These are phyloP conservation scores for Passer montanus DNA, from an alignment of 2,113 vertebrate species.

Conservation along the genomic window DNA sequence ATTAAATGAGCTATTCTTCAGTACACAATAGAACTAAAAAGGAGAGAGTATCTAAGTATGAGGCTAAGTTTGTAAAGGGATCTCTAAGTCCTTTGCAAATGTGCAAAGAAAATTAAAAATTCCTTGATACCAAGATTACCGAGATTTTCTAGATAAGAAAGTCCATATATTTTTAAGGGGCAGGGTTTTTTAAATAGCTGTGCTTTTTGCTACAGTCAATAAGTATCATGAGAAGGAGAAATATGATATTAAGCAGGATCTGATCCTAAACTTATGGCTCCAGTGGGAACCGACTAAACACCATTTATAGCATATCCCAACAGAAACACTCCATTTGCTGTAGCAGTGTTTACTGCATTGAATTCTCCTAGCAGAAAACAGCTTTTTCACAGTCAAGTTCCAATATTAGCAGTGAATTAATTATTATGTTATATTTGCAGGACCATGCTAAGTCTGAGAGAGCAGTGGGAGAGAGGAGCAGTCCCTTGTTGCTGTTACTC, in stretches of 20 bases:
- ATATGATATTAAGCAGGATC: conserved; percentile 46
- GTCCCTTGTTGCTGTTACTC: neutral
- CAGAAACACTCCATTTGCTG: conserved; percentile 36
- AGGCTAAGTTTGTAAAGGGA: neutral
- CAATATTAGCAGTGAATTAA: neutral
- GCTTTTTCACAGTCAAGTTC: conserved; percentile 22
- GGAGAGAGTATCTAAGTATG: neutral
- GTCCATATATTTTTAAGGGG: neutral
- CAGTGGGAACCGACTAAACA: conserved; percentile 9
- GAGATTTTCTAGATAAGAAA: neutral
- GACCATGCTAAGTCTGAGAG: neutral
- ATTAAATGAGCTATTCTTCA: conserved; percentile 10
- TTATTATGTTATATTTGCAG: neutral
- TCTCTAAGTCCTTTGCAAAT: neutral
- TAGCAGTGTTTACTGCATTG: conserved; percentile 33
- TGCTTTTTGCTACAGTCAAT: conserved; percentile 8
- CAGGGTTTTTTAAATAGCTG: neutral
- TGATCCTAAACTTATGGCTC: conserved; percentile 53
- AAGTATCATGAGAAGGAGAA: conserved; percentile 53
- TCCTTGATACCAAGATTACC: neutral
- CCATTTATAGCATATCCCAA: conserved; percentile 33
- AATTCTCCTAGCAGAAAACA: conserved; percentile 36
- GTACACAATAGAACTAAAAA: neutral
- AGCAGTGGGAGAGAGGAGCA: fast-evolving
- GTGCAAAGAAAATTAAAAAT: neutral